These are phyloP conservation scores for Lytechinus pictus DNA, from an alignment of 35 echinoderm and acorn worm species.

Conservation along the genomic window DNA sequence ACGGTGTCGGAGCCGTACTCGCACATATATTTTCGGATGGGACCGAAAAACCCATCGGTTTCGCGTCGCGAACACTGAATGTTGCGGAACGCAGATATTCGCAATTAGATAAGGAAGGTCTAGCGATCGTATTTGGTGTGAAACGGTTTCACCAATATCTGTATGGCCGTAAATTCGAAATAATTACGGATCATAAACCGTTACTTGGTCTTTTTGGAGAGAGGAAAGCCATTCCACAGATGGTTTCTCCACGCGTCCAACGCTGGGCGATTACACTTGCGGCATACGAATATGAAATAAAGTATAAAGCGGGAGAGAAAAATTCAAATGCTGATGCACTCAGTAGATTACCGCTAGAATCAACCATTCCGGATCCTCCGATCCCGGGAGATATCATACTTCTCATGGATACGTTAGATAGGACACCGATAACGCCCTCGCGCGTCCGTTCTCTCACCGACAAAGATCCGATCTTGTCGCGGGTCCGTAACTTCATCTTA, in stretches of 20 bases:
- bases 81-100: slow-evolving; percentile 62
- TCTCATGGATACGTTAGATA: no score
- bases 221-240: slow-evolving; percentile 23
- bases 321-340: slow-evolving; percentile 69
- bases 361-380: background rate
- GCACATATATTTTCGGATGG: slow-evolving; percentile 53
- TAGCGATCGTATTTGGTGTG: slow-evolving; percentile 62
- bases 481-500: no score
- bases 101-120: slow-evolving; percentile 70
- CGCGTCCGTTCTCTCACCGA: no score
- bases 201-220: slow-evolving; percentile 63
- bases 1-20: slow-evolving; percentile 63
- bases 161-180: slow-evolving; percentile 66
- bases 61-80: slow-evolving; percentile 54
- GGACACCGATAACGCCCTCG: no score
- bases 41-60: slow-evolving; percentile 53
- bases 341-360: slow-evolving; percentile 38
- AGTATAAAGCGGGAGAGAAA: slow-evolving; percentile 26
- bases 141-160: slow-evolving; percentile 74
- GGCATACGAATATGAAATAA: slow-evolving; percentile 43
- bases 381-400: no score
- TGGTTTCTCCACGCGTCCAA: slow-evolving; percentile 56
- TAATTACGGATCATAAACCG: slow-evolving; percentile 73
- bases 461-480: no score
- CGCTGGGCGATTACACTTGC: slow-evolving; percentile 70